A percentile compares a stretch with the other conserved stretches of the same genome.
phyloP scores from a whole-genome alignment of 1,140 invertebrate genomes.

The Heterodera schachtii region DNA sequence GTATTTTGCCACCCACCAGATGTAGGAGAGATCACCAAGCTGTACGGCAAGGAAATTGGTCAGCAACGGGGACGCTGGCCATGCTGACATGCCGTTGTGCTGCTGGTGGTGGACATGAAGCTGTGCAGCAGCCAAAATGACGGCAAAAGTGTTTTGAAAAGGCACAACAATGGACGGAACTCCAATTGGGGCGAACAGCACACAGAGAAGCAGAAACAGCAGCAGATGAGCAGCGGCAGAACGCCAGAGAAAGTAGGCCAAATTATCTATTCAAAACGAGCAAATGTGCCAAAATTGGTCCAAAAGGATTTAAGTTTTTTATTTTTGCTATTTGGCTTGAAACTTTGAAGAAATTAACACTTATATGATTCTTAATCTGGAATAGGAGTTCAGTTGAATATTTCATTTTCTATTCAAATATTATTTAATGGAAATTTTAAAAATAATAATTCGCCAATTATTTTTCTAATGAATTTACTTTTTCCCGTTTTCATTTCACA shows the following conservation, averaged over 20 bases:
- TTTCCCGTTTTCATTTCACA: too few relatives aligned
- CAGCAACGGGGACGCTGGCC: conserved; percentile 14
- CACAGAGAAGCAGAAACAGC: conserved; percentile 9
- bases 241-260: background rate
- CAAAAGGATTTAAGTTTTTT: too few relatives aligned
- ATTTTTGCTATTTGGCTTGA: too few relatives aligned
- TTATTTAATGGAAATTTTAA: too few relatives aligned
- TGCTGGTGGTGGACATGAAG: conserved; percentile 3
- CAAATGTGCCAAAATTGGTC: too few relatives aligned
- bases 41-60: conserved; percentile 10
- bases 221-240: background rate
- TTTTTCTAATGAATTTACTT: too few relatives aligned
- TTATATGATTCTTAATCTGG: too few relatives aligned
- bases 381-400: too few relatives aligned
- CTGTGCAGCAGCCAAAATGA: conserved; percentile 15
- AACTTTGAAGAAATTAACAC: too few relatives aligned
- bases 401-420: too few relatives aligned
- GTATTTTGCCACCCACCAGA: conserved; percentile 1
- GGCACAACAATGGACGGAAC: conserved; percentile 11
- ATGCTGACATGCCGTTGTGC: background rate
- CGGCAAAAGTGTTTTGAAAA: conserved; percentile 14
- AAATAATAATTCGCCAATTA: too few relatives aligned
- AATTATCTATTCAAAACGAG: background rate
- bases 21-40: conserved; percentile 27
- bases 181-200: conserved; percentile 4